Percentiles rank a stretch among this genome's conserved stretches.
Evolutionary conservation across 2,113 vertebrate genomes (phyloP).

Genomic region (Origma solitaria): DNA sequence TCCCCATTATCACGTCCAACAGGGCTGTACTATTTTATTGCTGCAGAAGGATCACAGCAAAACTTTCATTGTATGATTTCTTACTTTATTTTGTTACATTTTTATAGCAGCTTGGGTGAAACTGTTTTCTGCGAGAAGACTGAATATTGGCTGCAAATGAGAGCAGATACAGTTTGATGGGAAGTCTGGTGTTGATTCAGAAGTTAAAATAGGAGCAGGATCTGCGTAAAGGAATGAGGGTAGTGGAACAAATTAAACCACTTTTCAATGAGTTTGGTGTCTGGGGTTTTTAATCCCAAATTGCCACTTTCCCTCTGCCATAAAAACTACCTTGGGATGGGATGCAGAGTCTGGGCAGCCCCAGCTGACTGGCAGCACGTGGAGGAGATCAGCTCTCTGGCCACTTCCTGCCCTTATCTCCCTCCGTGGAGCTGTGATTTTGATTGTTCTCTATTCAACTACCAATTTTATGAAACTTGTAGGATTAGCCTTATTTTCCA

Average conservation of each 20-base stretch:
- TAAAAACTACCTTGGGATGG: not conserved
- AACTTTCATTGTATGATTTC: not conserved
- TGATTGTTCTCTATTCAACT: not conserved
- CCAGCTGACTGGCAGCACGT: not conserved
- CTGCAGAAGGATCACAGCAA: not conserved
- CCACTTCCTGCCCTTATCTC: not conserved
- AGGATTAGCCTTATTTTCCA: not conserved
- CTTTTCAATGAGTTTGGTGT: not conserved
- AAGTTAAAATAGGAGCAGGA: not conserved
- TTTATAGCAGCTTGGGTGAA: not conserved
- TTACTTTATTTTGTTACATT: not conserved
- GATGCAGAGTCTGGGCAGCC: not conserved
- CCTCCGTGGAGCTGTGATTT: not conserved
- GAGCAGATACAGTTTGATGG: not conserved
- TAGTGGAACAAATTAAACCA: not conserved
- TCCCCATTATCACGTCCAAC: not conserved
- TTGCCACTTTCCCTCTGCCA: not conserved
- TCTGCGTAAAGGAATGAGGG: not conserved
- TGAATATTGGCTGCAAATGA: not conserved
- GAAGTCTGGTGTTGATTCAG: not conserved
- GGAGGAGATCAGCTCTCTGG: fast-evolving
- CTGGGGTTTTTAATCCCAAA: not conserved
- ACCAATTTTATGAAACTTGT: not conserved
- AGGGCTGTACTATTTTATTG: not conserved
- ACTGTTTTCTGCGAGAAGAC: not conserved